Evolutionary conservation across 1,140 invertebrate genomes (phyloP).

Genomic region (Oncopodura yosiiana): DNA sequence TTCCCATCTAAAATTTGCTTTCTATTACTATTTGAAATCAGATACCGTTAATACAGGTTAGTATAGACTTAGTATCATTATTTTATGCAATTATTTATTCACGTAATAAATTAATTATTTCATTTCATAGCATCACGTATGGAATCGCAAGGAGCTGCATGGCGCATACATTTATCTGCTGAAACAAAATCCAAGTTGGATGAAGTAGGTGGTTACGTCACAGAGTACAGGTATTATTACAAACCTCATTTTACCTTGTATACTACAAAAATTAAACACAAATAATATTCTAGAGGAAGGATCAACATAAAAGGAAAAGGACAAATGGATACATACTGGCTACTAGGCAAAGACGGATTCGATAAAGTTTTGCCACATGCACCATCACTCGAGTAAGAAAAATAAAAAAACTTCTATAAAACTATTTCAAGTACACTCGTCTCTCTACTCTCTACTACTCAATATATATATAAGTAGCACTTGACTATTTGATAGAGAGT

Average conservation of each 20-base stretch:
- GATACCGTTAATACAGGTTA: no score
- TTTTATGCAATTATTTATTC: no score
- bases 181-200: conserved; percentile 63
- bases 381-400: conserved; percentile 59
- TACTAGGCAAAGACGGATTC: conserved; percentile 77
- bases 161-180: conserved; percentile 69
- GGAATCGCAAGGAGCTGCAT: conserved; percentile 70
- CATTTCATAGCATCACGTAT: no score
- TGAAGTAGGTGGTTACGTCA: conserved; percentile 64
- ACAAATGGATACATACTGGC: conserved; percentile 79
- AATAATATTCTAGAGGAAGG: conserved; percentile 48
- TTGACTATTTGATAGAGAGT: no score
- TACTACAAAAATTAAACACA: not conserved
- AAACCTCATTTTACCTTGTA: not conserved
- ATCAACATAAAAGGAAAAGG: conserved; percentile 85
- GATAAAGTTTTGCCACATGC: conserved; percentile 70
- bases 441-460: not conserved
- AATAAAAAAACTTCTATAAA: not conserved
- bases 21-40: no score
- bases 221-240: conserved; percentile 49
- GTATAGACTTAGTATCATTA: no score
- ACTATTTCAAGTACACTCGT: not conserved
- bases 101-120: no score
- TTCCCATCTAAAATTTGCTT: no score
- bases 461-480: no score